Base-by-base conservation (phyloP, 35 echinoderm and acorn worm genomes). In the Anneissia japonica region DNA sequence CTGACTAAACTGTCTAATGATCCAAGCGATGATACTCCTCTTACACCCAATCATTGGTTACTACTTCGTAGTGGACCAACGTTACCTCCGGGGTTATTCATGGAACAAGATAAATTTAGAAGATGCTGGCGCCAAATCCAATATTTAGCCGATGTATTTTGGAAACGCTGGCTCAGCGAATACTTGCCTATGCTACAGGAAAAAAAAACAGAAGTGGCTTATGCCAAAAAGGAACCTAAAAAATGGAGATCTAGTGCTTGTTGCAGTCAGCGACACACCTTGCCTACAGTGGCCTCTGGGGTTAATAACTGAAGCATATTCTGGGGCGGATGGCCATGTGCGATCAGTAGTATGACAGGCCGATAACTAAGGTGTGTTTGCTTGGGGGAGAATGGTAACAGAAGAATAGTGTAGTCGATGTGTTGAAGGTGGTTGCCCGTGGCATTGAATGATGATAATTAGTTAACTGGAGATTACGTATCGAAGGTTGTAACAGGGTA, bases 1-100 rank as follows among this genome's bases (percentile, higher is more conserved):
- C 37, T 96, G 0, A 92, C 84, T 6, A n/a, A 55, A 13, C 72
- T 89, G 16, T 91, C 93, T 34, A 83, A 86, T 89, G 93, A 96
- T 80, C 45, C 74, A 3, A 83, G 32, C 3, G 93, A 96, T 73
- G 30, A 78, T 0, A 51, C 91, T 32, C 80, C 90, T 26, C 77
- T 93, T 38, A 87, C 87, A 23, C 87, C 92, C 0, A 90, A 87
- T 34, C 77, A 89, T 38, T 36, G 90, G 32, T 74, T 89, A 19
- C 77, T 89, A 16, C 81, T 93, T 26, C 76, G 92, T 36, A 0
- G 33, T 12, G 73, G 84, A 9, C 35, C 75, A 76, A 39, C 37
- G 14, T 35, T 76, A 10, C 72, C 87, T 45, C 74, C 80, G 77
- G 35, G 75, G 3, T 17, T 77, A 31, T 35, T 12, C 32, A 31